Base-by-base conservation (phyloP, 2,797 vertebrate genomes). In the Vipera ursinii region DNA sequence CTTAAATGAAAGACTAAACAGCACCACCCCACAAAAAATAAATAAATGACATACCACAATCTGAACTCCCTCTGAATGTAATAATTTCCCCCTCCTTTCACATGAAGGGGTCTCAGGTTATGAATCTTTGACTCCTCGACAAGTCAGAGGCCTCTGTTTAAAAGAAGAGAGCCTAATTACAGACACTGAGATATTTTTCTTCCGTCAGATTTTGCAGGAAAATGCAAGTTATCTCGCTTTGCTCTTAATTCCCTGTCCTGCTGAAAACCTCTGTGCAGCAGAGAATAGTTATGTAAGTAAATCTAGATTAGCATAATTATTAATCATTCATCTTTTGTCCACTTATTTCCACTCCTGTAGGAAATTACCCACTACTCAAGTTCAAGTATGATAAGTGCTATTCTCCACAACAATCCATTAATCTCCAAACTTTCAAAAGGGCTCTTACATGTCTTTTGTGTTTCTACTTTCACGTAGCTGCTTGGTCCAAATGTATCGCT, bases 221-320 rank as follows among this genome's bases (percentile, higher is more conserved):
- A 69, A 86, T 63, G 89, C 89, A 90, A 86, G 89, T 94, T 89
- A 94, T 94, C 89, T 93, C 93, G 59, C 87, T 90, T 95, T 94
- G 61, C 92, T 94, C 53, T 93, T 96, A 95, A 96, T 95, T 95
- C 94, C 57, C 78, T 86, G 20, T 89, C 94, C 0, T 0, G 44
- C 91, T 94, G 87, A 94, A 95, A 92, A 92, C 88, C 92, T 94
- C 90, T 48, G 89, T 14, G 24, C 0, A 4, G 87, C 73, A 91
- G 48, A 65, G 73, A 89, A 38, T 53, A 89, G 88, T 94, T 86
- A 38, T 89, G 86, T 73, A 92, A 94, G 91, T 60, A 93, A 94
- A 95, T 95, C 92, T 92, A 96, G 95, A 95, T 96, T 95, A 96
- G 93, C 92, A 92, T 95, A 96, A 96, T 96, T 96, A 96, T 95